These are phyloP conservation scores for Rhinichthys osculus DNA, from an alignment of 2,797 vertebrate genomes.

Conservation along the genomic window DNA sequence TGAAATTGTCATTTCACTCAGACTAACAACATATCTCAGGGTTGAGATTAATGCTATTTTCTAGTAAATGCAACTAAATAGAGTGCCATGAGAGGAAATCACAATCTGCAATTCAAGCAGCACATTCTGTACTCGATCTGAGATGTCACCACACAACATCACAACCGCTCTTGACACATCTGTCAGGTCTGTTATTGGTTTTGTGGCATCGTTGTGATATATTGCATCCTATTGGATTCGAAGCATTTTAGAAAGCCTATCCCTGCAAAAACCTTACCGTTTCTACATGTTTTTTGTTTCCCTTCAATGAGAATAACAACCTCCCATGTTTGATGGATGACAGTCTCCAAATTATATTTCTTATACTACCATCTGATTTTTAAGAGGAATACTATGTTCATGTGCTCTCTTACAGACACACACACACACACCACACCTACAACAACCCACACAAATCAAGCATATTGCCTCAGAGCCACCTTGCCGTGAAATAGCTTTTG, in stretches of 20 bases:
- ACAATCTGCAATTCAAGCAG: slow-evolving; percentile 56
- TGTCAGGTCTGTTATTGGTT: slow-evolving; percentile 52
- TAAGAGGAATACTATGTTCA: slow-evolving; percentile 15
- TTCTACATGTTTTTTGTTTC: neutral
- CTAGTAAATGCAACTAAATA: slow-evolving; percentile 49
- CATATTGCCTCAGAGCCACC: slow-evolving; percentile 42
- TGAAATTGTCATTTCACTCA: slow-evolving; percentile 37
- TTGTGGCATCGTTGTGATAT: slow-evolving; percentile 32
- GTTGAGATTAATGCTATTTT: slow-evolving; percentile 46
- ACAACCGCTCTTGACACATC: slow-evolving; percentile 50
- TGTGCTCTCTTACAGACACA: slow-evolving; percentile 12
- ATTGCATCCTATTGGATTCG: slow-evolving; percentile 30
- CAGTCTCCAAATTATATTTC: slow-evolving; percentile 22
- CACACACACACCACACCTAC: slow-evolving; percentile 23
- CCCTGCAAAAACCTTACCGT: slow-evolving; percentile 5
- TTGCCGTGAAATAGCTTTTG: slow-evolving; percentile 49
- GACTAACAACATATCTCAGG: slow-evolving; percentile 10
- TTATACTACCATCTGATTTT: slow-evolving; percentile 10
- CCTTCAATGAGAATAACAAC: slow-evolving; percentile 15
- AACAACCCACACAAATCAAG: slow-evolving; percentile 38
- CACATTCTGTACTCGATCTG: slow-evolving; percentile 39
- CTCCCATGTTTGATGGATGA: slow-evolving; percentile 29
- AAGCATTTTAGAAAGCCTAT: slow-evolving; percentile 22
- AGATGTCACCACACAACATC: slow-evolving; percentile 44
- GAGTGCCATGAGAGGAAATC: slow-evolving; percentile 47